These are phyloP conservation scores for Marasmarcha lunaedactyla DNA, from an alignment of 2,888 invertebrate genomes.

Conservation along the genomic window DNA sequence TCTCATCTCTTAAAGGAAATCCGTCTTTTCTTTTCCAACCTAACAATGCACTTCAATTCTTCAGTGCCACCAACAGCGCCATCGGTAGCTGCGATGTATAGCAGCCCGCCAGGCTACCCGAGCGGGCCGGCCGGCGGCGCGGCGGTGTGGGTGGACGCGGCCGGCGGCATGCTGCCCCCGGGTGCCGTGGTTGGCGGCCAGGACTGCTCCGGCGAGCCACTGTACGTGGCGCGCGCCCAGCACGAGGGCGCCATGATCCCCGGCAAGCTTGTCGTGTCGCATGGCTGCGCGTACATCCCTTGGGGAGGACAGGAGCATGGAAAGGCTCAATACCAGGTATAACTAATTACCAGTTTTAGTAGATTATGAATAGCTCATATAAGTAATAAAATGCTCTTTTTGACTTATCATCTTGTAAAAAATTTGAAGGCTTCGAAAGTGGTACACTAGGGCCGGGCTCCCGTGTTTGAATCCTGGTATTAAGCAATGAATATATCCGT, in stretches of 20 bases:
- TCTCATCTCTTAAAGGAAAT: too few relatives aligned
- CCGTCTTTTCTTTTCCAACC: too few relatives aligned
- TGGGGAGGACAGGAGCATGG: conserved; percentile 88
- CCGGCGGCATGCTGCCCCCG: conserved; percentile 75
- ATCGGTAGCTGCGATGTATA: conserved; percentile 39
- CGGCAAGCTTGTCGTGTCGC: conserved; percentile 83
- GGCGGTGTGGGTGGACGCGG: conserved; percentile 71
- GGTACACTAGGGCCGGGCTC: too few relatives aligned
- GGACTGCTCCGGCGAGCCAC: conserved; percentile 66
- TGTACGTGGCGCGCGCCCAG: conserved; percentile 78
- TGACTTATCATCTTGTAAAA: too few relatives aligned
- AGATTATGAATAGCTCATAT: not conserved
- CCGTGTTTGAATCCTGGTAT: too few relatives aligned
- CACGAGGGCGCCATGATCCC: conserved; percentile 86
- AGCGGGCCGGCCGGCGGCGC: conserved; percentile 24
- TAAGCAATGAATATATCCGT: too few relatives aligned
- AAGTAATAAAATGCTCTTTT: not conserved
- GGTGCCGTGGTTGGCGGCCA: conserved; percentile 77
- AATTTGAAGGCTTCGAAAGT: too few relatives aligned
- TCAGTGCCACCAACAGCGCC: conserved; percentile 28
- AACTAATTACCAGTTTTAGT: conserved; percentile 5
- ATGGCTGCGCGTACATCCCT: conserved; percentile 81
- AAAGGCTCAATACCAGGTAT: conserved; percentile 80
- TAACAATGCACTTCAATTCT: too few relatives aligned
- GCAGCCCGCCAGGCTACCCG: conserved; percentile 17